Evolutionary conservation across 1,140 invertebrate genomes (phyloP), one percentile per base, ranked within the genome.

Genomic region (Drosophila kohkoa): DNA sequence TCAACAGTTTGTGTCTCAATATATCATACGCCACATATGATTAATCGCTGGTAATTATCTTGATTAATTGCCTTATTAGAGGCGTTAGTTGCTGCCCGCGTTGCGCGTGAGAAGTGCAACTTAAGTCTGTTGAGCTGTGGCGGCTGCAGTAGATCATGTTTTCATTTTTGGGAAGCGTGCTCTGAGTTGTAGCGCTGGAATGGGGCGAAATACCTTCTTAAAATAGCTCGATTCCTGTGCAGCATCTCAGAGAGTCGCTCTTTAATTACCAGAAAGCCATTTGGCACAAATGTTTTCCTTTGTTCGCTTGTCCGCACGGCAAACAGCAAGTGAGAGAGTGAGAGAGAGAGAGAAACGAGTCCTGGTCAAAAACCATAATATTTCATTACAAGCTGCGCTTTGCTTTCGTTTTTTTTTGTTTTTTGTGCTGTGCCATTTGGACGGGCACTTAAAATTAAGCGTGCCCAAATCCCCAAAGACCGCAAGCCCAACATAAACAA

Each of bases 41-140:
- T 91, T 91, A 91, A 91, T 91, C 71, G 79, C 79, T 89, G 85
- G 89, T 89, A 91, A 91, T 91, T 91, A 91, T 77, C 54, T 85
- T 91, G 89, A 91, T 91, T 86, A 91, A 91, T 91, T 91, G 85
- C 89, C 85, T 82, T 91, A 91, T 91, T 89, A 91, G 82, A 77
- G 64, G 69, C 63, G 52, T 60, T 65, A 77, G 69, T 65, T 57
- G 57, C 16, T 38, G 38, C 35, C 28, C 49, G 43, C 38, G 32
- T 48, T 48, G 43, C 41, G 15, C 28, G 79, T 82, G 82, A 73
- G 79, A 87, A 82, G 78, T 76, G 41, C 41, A 43, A 43, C 3
- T 13, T 43, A 13, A 43, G 41, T 43, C 41, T 43, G 41, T 43
- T 20, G 58, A 52, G 49, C 30, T 25, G 60, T 59, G 41, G 52